Conservation (phyloP, 2,797 vertebrate genomes). For the Pygocentrus nattereri region DNA sequence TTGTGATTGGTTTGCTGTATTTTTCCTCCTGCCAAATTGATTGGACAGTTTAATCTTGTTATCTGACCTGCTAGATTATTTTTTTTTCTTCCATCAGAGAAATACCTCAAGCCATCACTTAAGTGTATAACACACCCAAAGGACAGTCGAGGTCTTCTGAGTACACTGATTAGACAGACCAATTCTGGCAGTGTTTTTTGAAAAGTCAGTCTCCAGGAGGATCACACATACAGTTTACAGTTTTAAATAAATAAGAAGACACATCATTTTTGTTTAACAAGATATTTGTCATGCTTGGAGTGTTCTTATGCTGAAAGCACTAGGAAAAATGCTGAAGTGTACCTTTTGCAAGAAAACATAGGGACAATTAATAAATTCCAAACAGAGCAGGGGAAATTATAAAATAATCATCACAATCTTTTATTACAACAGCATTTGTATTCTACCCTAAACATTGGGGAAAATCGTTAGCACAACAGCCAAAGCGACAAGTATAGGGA, state of each 20-base stretch:
- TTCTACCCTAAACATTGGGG: constrained; percentile 80
- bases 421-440: constrained; percentile 79
- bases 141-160: background rate
- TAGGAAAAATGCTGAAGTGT: background rate
- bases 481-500: constrained; percentile 78
- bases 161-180: background rate
- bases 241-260: no score
- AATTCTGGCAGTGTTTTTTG: no score
- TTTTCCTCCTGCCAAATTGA: no score
- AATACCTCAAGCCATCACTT: background rate
- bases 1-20: no score
- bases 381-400: constrained; percentile 42
- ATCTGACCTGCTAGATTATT: no score
- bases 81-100: no score
- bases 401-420: constrained; percentile 75
- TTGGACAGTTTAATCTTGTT: background rate
- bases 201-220: no score
- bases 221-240: no score
- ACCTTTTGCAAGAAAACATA: background rate
- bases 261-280: no score
- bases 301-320: background rate
- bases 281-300: no score
- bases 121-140: no score
- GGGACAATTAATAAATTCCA: background rate
- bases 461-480: constrained; percentile 81